Evolutionary conservation across 2,888 invertebrate genomes (phyloP), one percentile per base, ranked within the genome.

Genomic region (Brachycybe producta): DNA sequence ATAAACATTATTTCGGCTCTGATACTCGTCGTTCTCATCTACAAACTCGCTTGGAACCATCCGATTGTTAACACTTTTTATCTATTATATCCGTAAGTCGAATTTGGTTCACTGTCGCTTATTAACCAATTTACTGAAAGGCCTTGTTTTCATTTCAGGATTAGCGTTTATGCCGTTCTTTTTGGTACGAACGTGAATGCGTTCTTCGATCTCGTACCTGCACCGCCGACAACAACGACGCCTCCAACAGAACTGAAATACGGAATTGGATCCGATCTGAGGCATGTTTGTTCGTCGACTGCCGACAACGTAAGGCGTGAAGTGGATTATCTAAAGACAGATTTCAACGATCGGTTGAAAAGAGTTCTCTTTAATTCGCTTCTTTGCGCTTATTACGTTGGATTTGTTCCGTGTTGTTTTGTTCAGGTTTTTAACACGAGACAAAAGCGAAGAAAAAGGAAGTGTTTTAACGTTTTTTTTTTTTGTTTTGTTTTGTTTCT

Each of bases 271-370:
- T n/a, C n/a, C n/a, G 27, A 35, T 3, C 36, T 58, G 21, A 60
- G 57, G 17, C 71, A 71, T 58, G 63, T 62, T 42, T 71, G 70
- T 56, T 62, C 65, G 5, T 57, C 63, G 49, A 64, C 64, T 11
- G 67, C 70, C 36, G 70, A 67, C 38, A 60, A 64, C 23, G 66
- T 73, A 15, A 73, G 94, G 47, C 78, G 80, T 2, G 97, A 97
- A 69, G 88, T 91, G 34, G 84, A 88, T 55, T 73, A 75, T 35
- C 67, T 97, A 5, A 78, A 84, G 56, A 77, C 78, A 28, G 94
- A 94, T 68, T 92, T 95, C 62, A 92, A 92, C 65, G 75, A 78
- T 56, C 73, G 94, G 32, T 75, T 94, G 61, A 91, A 90, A 67
- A 85, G 87, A 67, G 82, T 91, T 51, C 71, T 95, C 2, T 87